phyloP scores from a whole-genome alignment of 2,888 invertebrate species.

The Drosophila recens region DNA sequence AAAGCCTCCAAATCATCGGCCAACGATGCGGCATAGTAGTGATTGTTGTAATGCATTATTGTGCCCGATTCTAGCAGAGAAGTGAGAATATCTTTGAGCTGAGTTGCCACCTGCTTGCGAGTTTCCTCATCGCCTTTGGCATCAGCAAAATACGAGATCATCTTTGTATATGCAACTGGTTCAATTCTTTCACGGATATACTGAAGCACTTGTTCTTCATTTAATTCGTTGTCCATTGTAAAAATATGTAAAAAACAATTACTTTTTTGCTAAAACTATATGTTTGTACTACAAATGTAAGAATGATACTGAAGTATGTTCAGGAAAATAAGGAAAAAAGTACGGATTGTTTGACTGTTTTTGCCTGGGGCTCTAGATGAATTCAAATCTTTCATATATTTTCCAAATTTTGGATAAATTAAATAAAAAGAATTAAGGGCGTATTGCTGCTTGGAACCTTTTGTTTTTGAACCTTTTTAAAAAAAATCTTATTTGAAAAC shows the following conservation, averaged over 20 bases:
- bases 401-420: no score
- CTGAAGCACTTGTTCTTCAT: not conserved
- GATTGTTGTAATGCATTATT: not conserved
- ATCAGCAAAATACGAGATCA: not conserved
- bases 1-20: not conserved
- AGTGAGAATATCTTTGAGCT: not conserved
- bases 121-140: not conserved
- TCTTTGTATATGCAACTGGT: not conserved
- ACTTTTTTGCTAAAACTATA: not conserved
- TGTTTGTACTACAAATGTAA: not conserved
- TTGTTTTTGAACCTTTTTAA: no score
- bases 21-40: constrained; percentile 4
- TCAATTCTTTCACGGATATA: constrained; percentile 2
- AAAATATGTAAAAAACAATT: not conserved
- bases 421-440: no score
- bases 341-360: not conserved
- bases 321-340: not conserved
- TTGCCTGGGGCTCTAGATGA: not conserved
- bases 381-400: not conserved
- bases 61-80: not conserved
- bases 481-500: no score
- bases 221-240: not conserved
- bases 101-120: not conserved
- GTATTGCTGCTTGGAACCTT: no score
- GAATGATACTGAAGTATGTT: constrained; percentile 1